These are phyloP conservation scores for Zaprionus camerounensis DNA, from an alignment of 1,140 invertebrate genomes.

Conservation along the genomic window DNA sequence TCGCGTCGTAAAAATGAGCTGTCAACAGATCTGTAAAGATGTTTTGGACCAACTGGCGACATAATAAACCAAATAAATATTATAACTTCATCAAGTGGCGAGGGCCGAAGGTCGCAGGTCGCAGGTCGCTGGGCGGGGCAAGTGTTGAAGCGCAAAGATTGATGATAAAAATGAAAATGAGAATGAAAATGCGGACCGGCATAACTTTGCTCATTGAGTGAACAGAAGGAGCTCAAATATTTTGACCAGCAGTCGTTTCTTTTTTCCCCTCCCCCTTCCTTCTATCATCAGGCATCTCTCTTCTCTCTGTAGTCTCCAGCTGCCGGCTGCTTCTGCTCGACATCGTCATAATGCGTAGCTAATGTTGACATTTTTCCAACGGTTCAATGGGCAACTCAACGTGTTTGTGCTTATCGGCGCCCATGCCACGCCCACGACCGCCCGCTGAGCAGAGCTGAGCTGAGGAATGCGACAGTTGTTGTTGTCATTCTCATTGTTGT, in stretches of 20 bases:
- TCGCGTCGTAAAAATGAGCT: conserved; percentile 39
- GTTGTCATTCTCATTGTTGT: not conserved
- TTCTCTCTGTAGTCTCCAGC: not conserved
- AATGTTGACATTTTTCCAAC: conserved; percentile 75
- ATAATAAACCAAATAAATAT: conserved; percentile 78
- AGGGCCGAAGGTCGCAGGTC: conserved; percentile 11
- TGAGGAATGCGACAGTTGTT: conserved; percentile 45
- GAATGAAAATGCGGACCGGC: conserved; percentile 14
- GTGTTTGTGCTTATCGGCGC: conserved; percentile 57
- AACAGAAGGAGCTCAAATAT: conserved; percentile 38
- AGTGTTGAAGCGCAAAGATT: conserved; percentile 79
- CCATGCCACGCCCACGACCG: conserved; percentile 12
- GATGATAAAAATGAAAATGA: conserved; percentile 61
- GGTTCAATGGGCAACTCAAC: conserved; percentile 72
- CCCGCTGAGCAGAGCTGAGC: conserved; percentile 36
- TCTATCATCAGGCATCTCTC: too few species aligned
- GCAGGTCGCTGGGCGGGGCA: conserved; percentile 10
- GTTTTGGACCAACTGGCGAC: conserved; percentile 44
- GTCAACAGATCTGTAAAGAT: conserved; percentile 46
- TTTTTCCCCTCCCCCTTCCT: not conserved
- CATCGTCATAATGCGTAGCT: conserved; percentile 60
- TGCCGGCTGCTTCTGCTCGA: conserved; percentile 33
- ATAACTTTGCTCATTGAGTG: conserved; percentile 46
- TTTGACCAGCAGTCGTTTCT: conserved; percentile 23
- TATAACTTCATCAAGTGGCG: conserved; percentile 70